phyloP scores from a whole-genome alignment of 2,797 vertebrate genomes.

The Phataginus tetradactyla region DNA sequence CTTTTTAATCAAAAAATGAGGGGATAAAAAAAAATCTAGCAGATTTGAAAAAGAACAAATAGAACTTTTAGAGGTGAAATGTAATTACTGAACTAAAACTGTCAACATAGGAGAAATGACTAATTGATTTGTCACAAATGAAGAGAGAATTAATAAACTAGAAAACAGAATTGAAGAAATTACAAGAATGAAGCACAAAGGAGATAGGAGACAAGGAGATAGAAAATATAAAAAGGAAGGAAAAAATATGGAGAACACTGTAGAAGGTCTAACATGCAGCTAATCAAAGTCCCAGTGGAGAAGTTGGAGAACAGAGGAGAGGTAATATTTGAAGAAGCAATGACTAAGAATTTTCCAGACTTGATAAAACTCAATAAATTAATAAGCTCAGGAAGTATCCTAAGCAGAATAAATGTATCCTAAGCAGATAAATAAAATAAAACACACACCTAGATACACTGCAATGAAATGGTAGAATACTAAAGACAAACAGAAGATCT shows the following conservation, averaged over 20 bases:
- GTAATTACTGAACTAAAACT: not conserved
- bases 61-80: not conserved
- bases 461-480: not conserved
- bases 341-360: conserved; percentile 7
- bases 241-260: not conserved
- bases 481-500: not conserved
- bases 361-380: not conserved
- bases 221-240: not conserved
- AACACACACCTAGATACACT: not conserved
- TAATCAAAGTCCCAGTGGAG: not conserved
- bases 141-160: conserved; percentile 11
- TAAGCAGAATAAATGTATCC: not conserved
- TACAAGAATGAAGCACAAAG: not conserved
- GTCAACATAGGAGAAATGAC: not conserved
- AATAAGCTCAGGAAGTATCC: not conserved
- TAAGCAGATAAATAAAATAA: not conserved
- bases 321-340: not conserved
- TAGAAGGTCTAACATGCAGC: not conserved
- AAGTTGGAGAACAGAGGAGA: not conserved
- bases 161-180: not conserved
- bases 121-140: not conserved
- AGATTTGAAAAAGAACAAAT: not conserved
- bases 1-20: not conserved
- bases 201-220: not conserved
- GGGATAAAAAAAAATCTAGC: not conserved